phyloP scores from a whole-genome alignment of 2,888 invertebrate genomes.

The Eupithecia inturbata region DNA sequence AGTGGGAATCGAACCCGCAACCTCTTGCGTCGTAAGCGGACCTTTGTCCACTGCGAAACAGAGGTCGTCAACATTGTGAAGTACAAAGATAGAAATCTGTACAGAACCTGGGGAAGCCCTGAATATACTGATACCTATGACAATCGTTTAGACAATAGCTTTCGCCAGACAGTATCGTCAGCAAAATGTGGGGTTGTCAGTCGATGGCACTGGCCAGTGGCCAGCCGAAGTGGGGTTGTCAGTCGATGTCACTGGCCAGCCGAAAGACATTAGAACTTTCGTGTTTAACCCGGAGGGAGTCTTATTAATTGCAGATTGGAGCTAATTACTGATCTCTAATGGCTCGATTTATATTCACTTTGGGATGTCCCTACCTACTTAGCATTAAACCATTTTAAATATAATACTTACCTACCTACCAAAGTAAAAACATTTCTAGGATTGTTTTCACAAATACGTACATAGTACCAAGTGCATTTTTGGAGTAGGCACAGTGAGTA shows the following conservation, averaged over 20 bases:
- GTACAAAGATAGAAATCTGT: neutral
- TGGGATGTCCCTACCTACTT: neutral
- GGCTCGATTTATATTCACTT: neutral
- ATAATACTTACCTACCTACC: too few relatives aligned
- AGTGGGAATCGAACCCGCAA: neutral
- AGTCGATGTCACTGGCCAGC: neutral
- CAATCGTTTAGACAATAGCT: neutral
- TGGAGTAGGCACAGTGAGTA: too few relatives aligned
- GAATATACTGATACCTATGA: neutral
- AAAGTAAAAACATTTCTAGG: neutral
- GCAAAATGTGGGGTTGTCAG: neutral
- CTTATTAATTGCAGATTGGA: neutral
- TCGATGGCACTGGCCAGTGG: neutral
- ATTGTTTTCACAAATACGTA: too few relatives aligned
- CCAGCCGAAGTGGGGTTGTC: neutral
- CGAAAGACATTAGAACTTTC: constrained; percentile 2
- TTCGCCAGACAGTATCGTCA: neutral
- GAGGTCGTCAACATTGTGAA: neutral
- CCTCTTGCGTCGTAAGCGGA: neutral
- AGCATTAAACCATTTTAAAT: neutral
- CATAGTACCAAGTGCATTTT: too few relatives aligned
- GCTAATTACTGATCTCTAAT: neutral
- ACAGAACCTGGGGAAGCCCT: neutral
- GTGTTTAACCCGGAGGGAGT: neutral
- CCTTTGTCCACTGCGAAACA: neutral